Conservation (phyloP, 2,888 invertebrate genomes). For the Odontocerum albicorne region DNA sequence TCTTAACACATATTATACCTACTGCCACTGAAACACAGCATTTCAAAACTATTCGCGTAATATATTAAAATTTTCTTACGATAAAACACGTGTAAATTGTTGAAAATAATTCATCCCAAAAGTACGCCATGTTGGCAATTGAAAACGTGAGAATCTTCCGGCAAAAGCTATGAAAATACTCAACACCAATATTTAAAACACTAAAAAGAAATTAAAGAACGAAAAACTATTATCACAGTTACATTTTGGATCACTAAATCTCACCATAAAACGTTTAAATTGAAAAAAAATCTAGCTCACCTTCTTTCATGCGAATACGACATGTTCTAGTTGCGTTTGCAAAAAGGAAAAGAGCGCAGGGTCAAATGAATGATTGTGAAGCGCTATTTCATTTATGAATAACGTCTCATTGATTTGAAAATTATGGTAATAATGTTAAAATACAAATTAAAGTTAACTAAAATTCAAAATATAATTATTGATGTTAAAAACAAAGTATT, state of each 20-base stretch:
- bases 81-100: conserved; percentile 39
- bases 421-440: too few species aligned
- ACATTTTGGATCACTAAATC: not conserved
- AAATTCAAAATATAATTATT: not conserved
- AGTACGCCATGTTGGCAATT: conserved; percentile 62
- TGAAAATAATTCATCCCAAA: conserved; percentile 42
- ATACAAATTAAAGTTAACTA: too few species aligned
- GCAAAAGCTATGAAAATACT: not conserved
- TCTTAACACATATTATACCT: too few species aligned
- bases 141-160: conserved; percentile 31
- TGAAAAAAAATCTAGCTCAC: conserved; percentile 60
- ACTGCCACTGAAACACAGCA: too few species aligned
- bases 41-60: too few species aligned
- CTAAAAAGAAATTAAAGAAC: too few species aligned
- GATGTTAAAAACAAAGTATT: not conserved
- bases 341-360: conserved; percentile 69
- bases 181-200: too few species aligned
- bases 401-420: too few species aligned
- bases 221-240: too few species aligned
- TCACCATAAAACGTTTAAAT: not conserved
- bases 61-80: too few species aligned
- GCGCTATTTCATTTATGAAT: not conserved
- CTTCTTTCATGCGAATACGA: conserved; percentile 79
- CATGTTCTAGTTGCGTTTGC: conserved; percentile 80
- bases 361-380: conserved; percentile 21